Conservation (phyloP, 2,888 invertebrate species). For the Zygogramma bicolorata region DNA sequence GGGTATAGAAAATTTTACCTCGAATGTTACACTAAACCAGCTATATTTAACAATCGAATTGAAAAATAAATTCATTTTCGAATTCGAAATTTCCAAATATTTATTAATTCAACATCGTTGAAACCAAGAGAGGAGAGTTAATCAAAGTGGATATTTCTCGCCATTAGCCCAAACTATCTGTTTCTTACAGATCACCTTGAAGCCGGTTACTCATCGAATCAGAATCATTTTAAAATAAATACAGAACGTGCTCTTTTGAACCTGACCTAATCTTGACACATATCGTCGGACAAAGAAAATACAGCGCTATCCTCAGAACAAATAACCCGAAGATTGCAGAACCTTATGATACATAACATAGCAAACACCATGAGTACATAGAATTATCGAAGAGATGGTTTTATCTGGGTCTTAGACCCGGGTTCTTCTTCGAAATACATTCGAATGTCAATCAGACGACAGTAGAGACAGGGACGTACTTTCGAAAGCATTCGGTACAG, state of each 20-base stretch:
- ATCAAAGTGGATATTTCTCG: too few relatives aligned
- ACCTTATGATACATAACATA: not conserved
- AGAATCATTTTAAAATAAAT: not conserved
- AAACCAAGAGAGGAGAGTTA: too few relatives aligned
- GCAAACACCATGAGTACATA: conserved; percentile 4
- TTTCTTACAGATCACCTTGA: too few relatives aligned
- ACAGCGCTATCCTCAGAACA: conserved; percentile 3
- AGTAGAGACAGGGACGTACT: not conserved
- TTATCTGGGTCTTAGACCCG: not conserved
- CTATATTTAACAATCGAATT: too few relatives aligned
- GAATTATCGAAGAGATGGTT: not conserved
- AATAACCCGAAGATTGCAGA: conserved; percentile 5
- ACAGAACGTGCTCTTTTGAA: conserved; percentile 28
- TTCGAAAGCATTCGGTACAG: not conserved
- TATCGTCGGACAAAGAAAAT: conserved; percentile 4
- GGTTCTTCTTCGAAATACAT: not conserved
- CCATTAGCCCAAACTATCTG: too few relatives aligned
- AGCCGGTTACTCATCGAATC: not conserved
- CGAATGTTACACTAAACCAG: too few relatives aligned
- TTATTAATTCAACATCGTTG: too few relatives aligned
- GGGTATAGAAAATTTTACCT: too few relatives aligned
- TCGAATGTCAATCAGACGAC: conserved; percentile 7
- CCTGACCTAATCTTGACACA: conserved; percentile 40
- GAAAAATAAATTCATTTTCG: too few relatives aligned
- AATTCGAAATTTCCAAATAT: too few relatives aligned